phyloP scores from a whole-genome alignment of 23 tunicate species.

The Oikopleura vanhoeffeni region DNA sequence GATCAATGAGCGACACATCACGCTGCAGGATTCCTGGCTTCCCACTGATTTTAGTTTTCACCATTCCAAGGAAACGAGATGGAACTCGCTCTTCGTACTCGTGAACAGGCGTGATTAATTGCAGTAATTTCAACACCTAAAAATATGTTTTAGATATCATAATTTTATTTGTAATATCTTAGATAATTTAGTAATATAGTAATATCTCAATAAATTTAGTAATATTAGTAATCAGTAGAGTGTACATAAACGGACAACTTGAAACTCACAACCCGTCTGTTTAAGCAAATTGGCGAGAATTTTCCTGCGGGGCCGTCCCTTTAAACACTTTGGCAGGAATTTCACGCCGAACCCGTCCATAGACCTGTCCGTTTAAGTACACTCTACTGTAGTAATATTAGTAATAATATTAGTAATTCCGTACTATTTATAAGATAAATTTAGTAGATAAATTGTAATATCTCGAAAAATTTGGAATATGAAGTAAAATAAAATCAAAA shows the following conservation, averaged over 20 bases:
- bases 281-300: too few species aligned
- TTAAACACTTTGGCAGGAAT: not conserved
- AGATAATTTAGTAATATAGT: not conserved
- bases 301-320: too few species aligned
- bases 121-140: conserved; percentile 68
- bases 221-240: too few species aligned
- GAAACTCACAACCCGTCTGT: not conserved
- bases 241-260: too few species aligned
- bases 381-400: too few species aligned
- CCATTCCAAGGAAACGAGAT: conserved; percentile 25
- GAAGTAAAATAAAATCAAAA: too few species aligned
- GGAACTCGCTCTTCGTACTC: conserved; percentile 98
- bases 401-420: too few species aligned
- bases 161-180: not conserved
- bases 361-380: too few species aligned
- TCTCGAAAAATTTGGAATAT: too few species aligned
- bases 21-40: not conserved
- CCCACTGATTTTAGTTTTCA: not conserved
- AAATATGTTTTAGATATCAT: conserved; percentile 7
- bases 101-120: conserved; percentile 83
- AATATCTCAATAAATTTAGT: not conserved
- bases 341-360: too few species aligned
- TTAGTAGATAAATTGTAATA: too few species aligned
- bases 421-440: too few species aligned
- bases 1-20: not conserved